These are phyloP conservation scores for Meleagris gallopavo DNA, from an alignment of 2,113 vertebrate species.

Conservation along the genomic window DNA sequence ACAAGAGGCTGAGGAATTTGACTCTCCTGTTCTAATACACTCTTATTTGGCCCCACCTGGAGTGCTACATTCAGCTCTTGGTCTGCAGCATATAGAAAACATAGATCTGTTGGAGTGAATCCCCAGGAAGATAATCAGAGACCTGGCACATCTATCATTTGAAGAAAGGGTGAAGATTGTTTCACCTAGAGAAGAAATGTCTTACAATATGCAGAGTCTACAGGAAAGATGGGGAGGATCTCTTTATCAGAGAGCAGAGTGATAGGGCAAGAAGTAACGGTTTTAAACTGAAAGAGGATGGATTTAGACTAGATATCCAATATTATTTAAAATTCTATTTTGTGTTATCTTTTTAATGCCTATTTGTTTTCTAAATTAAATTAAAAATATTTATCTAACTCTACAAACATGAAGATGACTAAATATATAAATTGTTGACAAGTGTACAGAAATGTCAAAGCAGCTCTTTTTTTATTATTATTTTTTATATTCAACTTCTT, in stretches of 20 bases:
- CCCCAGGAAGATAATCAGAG: not conserved
- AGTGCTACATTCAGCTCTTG: not conserved
- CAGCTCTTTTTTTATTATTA: not conserved
- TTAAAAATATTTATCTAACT: not conserved
- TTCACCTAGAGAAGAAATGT: not conserved
- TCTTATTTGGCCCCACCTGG: not conserved
- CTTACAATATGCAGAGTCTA: not conserved
- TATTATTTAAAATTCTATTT: not conserved
- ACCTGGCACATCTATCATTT: not conserved
- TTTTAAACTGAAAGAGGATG: not conserved
- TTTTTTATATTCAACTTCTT: not conserved
- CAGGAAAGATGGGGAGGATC: not conserved
- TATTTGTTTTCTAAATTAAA: not conserved
- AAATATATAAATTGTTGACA: not conserved
- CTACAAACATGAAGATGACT: not conserved
- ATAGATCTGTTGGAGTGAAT: not conserved
- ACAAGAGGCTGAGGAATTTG: not conserved
- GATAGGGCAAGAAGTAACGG: not conserved
- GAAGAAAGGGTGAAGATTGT: not conserved
- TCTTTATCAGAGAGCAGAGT: not conserved
- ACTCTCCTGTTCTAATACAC: not conserved
- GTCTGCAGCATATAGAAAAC: not conserved
- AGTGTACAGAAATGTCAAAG: not conserved
- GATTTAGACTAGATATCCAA: not conserved
- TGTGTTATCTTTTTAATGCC: not conserved